Evolutionary conservation across 2,888 invertebrate genomes (phyloP).

Genomic region (Apoderus coryli): DNA sequence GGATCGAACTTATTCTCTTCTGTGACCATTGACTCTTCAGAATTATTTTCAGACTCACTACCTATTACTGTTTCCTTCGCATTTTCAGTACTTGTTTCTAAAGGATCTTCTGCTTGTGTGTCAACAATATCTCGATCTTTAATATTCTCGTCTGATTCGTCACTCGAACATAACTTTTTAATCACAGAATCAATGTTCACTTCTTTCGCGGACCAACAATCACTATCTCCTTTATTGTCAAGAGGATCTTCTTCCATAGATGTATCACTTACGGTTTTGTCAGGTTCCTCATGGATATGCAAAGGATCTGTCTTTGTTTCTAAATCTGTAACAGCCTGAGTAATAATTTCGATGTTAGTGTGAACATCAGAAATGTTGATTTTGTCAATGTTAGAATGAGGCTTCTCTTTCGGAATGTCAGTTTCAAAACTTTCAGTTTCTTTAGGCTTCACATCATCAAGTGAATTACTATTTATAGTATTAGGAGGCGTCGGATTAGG

Average conservation of each 20-base stretch:
- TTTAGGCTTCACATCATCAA: conserved; percentile 6
- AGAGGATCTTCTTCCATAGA: conserved; percentile 33
- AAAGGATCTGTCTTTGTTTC: conserved; percentile 30
- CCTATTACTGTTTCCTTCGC: conserved; percentile 10
- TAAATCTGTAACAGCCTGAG: conserved; percentile 23
- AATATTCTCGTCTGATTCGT: conserved; percentile 29
- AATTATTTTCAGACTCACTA: conserved; percentile 7
- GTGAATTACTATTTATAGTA: conserved; percentile 9
- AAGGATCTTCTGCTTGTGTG: conserved; percentile 18
- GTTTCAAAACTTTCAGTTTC: conserved; percentile 7
- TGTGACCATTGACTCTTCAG: conserved; percentile 5
- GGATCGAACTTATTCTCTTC: conserved; percentile 9
- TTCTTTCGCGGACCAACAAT: conserved; percentile 67
- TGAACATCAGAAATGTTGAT: conserved; percentile 19
- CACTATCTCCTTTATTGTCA: conserved; percentile 37
- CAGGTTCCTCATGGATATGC: conserved; percentile 27
- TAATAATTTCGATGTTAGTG: conserved; percentile 12
- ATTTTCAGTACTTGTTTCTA: conserved; percentile 13
- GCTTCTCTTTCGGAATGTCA: conserved; percentile 12
- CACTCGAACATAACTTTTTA: conserved; percentile 48
- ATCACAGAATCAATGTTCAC: conserved; percentile 70
- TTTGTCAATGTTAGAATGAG: conserved; percentile 13
- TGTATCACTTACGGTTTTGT: conserved; percentile 27
- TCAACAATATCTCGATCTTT: too few species aligned
- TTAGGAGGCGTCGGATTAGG: too few species aligned